phyloP scores from a whole-genome alignment of 2,113 vertebrate species.

The Prolemur simus region DNA sequence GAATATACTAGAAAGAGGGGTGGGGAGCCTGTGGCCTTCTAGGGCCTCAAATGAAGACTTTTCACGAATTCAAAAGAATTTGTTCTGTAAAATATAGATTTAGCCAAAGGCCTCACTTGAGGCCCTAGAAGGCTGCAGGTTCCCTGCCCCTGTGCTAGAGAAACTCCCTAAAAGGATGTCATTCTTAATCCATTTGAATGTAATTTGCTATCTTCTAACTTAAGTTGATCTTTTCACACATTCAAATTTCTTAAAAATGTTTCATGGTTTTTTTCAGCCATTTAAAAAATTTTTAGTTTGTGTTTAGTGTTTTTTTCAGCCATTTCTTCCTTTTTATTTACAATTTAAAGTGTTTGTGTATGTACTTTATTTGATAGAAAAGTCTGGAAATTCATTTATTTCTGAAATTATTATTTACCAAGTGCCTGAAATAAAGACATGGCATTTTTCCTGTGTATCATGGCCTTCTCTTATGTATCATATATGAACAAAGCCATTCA shows the following conservation, averaged over 20 bases:
- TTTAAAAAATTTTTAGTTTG: not conserved
- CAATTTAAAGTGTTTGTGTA: not conserved
- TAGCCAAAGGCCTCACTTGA: no score
- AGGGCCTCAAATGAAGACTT: no score
- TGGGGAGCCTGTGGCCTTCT: no score
- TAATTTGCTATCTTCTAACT: not conserved
- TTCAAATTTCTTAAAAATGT: not conserved
- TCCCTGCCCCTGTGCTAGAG: not conserved
- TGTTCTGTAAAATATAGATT: no score
- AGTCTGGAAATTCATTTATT: not conserved
- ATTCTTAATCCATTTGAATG: not conserved
- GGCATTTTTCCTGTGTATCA: not conserved
- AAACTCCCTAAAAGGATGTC: not conserved
- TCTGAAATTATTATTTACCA: not conserved
- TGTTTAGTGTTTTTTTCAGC: not conserved
- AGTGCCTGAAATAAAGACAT: not conserved
- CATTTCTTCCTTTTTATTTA: not conserved
- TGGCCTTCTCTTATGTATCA: not conserved
- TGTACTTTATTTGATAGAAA: not conserved
- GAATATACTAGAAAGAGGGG: no score
- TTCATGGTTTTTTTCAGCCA: not conserved
- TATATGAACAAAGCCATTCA: not conserved
- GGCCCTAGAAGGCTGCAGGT: no score
- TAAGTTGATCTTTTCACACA: not conserved
- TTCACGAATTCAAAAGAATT: no score